A percentile compares a stretch with the other conserved stretches of the same genome.
Conservation (phyloP, 1,140 invertebrate genomes). For the Chionoecetes opilio region DNA sequence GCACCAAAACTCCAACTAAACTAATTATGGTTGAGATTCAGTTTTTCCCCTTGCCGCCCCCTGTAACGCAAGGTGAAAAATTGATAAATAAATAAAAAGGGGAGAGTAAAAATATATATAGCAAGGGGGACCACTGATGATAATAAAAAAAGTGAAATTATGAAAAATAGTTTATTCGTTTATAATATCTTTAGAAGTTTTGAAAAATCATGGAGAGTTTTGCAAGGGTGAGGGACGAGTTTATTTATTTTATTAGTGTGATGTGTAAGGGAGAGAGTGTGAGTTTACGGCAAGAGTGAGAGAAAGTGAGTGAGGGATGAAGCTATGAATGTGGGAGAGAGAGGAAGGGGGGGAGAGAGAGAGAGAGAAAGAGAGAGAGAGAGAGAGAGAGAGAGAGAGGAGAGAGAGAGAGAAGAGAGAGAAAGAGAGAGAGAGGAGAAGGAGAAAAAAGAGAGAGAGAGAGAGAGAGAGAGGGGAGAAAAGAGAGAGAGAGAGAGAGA, state of each 20-base stretch:
- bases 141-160: background rate
- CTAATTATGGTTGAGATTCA: background rate
- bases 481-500: background rate
- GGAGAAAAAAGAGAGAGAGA: background rate
- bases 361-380: too few relatives aligned
- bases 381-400: too few relatives aligned
- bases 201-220: background rate
- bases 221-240: background rate
- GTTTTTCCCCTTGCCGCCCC: background rate
- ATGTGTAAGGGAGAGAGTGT: background rate
- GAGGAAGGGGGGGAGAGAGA: too few relatives aligned
- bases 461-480: background rate
- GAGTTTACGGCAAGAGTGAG: too few relatives aligned
- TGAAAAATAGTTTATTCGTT: background rate
- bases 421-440: background rate
- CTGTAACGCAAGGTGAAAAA: too few relatives aligned
- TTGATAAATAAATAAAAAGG: background rate
- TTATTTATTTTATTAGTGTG: background rate
- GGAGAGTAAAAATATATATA: background rate
- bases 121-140: background rate
- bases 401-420: background rate
- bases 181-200: background rate
- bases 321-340: too few relatives aligned
- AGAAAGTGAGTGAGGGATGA: too few relatives aligned
- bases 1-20: background rate